Conservation (phyloP, 2,797 vertebrate genomes). For the Tarsius wallacei region DNA sequence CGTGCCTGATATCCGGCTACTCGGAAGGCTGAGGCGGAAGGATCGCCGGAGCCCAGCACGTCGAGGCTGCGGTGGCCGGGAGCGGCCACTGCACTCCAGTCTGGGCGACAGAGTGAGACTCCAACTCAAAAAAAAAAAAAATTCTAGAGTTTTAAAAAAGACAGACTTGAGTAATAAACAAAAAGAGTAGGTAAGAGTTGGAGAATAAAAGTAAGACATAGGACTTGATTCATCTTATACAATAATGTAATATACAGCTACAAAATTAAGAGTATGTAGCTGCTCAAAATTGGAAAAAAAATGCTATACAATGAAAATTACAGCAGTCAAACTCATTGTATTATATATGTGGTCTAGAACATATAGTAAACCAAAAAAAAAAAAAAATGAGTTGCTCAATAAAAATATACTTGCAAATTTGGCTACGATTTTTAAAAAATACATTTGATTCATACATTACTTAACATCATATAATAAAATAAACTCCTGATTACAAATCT, state of each 20-base stretch:
- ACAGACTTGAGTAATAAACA: background rate
- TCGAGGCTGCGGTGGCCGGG: no score
- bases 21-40: no score
- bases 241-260: background rate
- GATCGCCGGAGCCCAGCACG: no score
- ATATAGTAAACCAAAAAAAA: background rate
- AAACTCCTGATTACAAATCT: background rate
- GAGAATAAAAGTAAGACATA: background rate
- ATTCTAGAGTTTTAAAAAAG: background rate
- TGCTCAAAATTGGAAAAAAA: background rate
- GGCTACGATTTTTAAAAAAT: background rate
- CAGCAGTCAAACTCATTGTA: background rate
- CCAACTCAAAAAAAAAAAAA: no score
- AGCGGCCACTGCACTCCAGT: no score
- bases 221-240: background rate
- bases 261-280: background rate
- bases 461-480: background rate
- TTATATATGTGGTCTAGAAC: background rate
- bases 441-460: background rate
- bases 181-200: background rate
- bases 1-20: no score
- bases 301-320: background rate
- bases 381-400: background rate
- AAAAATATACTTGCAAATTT: background rate
- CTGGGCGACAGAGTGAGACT: no score